phyloP scores from a whole-genome alignment of 2,113 vertebrate species.

The Triplophysa rosa region DNA sequence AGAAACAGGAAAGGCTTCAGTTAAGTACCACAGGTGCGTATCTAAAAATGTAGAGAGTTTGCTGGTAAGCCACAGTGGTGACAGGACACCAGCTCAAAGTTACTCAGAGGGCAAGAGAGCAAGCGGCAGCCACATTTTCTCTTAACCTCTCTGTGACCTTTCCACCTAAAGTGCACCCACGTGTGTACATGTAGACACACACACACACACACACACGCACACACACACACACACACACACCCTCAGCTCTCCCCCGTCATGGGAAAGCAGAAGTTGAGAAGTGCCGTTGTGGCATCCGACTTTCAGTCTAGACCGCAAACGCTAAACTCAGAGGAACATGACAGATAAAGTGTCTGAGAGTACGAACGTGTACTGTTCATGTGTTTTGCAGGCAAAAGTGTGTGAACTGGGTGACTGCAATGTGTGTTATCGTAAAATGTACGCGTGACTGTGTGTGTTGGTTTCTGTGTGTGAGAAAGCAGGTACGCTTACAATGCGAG shows the following conservation, averaged over 20 bases:
- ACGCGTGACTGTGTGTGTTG: neutral
- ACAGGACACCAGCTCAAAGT: conserved; percentile 36
- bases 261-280: conserved; percentile 56
- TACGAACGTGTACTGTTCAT: neutral
- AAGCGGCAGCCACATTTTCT: conserved; percentile 20
- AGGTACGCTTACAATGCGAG: conserved; percentile 88
- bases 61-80: conserved; percentile 21
- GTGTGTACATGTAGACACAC: conserved; percentile 32
- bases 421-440: neutral
- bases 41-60: conserved; percentile 1
- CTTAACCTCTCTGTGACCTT: conserved; percentile 43
- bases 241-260: conserved; percentile 40
- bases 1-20: neutral
- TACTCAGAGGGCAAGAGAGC: conserved; percentile 40
- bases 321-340: conserved; percentile 29
- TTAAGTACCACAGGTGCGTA: neutral
- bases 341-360: conserved; percentile 38
- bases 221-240: conserved; percentile 22
- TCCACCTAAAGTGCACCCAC: conserved; percentile 14
- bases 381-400: neutral
- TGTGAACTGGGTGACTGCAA: neutral
- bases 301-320: conserved; percentile 55
- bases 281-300: conserved; percentile 49
- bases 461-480: neutral
- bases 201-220: conserved; percentile 13